Base-by-base conservation (phyloP, 2,888 invertebrate genomes). In the Diarsia mendica region DNA sequence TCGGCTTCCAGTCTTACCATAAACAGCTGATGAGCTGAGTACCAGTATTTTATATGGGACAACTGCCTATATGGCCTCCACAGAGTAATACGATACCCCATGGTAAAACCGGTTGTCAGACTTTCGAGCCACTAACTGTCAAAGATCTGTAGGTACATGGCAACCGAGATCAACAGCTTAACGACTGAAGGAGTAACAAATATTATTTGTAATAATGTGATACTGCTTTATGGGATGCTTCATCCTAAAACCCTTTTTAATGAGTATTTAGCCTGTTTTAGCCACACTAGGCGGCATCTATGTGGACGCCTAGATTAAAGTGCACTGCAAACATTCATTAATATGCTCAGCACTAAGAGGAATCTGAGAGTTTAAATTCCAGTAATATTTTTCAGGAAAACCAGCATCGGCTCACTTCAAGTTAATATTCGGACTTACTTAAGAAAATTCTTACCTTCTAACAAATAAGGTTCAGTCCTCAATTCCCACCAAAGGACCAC, bases 361-460 rank as follows among this genome's bases (percentile, higher is more conserved):
- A 39, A 39, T 39, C 39, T 3, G 1, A 18, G 28, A 18, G 58
- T 28, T 2, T 58, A 3, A 58, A 61, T 61, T 61, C 20, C 11
- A 11, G n/a, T 20, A 11, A 39, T 39, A 20, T 20, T 60, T 20
- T 39, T 39, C 5, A 39, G 55, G 23, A 63, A 63, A 44, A n/a
- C n/a, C n/a, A 8, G n/a, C 3, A 13, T n/a, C n/a, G 15, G 58
- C 8, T 58, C 15, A 15, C 9, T 1, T 28, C 15, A 58, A 60
- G 4, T 33, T 18, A 60, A 60, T 9, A 33, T 18, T 33, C 33
- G 28, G 15, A 33, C 0, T 28, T 3, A 13, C 6, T 13, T 61
- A n/a, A n/a, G n/a, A 44, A 44, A 63, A 20, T 44, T 63, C 63
- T 82, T 79, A 79, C 78, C 67, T 82, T 81, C 13, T 28, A 18